Base-by-base conservation (phyloP, 1,140 invertebrate species). In the Bombyx mandarina region DNA sequence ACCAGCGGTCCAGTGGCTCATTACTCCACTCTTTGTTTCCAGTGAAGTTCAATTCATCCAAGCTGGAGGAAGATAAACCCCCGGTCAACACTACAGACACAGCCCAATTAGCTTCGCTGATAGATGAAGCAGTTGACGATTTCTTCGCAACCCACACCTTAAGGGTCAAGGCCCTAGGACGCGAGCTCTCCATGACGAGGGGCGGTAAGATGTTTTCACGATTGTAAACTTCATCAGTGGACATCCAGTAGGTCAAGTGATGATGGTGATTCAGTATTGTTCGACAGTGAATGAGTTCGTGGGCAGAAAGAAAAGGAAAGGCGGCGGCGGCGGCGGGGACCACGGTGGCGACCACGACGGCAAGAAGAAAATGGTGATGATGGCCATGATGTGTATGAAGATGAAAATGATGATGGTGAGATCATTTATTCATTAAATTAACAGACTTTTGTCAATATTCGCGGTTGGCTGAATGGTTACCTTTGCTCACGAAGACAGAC, bases 311-410 rank as follows among this genome's bases (percentile, higher is more conserved):
- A 67, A 79, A 69, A 77, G 88, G 42, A 89, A 88, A 60, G 86
- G 81, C 0, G 82, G 84, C 3, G 78, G 71, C 1, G 69, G 65
- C 6, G 75, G 75, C 1, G 76, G 76, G 2, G 66, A 62, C 7
- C 65, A 69, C 12, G 79, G 77, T 7, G 83, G 78, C 8, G 85
- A 86, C 7, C 88, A 89, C 6, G 89, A 82, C 60, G 90, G 89
- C 58, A 85, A 86, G 58, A 90, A 91, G 73, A 92, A 90, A 69
- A 91, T 90, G 88, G 91, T 91, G 90, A 92, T 90, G 91, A 89
- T 88, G 77, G 89, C 87, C 59, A 77, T 90, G 73, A 90, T 89
- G 86, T 89, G 88, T 62, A 77, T 89, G 70, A 91, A 90, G 71
- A 90, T 90, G 89, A 91, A 91, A 63, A 62, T 90, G 5, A 90